Percentiles rank a stretch among this genome's conserved stretches.
Evolutionary conservation across 2,888 invertebrate genomes (phyloP).

Genomic region (Drosophila fulvimacula): DNA sequence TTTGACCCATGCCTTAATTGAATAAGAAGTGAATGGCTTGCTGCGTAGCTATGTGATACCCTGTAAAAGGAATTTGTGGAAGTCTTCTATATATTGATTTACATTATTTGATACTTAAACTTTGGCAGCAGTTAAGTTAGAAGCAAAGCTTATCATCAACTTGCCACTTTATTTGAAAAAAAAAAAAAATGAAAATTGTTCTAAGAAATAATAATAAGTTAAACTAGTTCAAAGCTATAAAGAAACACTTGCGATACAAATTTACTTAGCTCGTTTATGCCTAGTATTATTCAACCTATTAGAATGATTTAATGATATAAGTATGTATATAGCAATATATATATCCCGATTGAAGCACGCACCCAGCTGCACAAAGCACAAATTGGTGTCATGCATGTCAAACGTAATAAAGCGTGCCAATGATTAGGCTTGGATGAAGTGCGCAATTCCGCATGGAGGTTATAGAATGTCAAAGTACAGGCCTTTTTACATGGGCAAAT

Average conservation of each 20-base stretch:
- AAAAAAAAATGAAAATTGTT: too few relatives aligned
- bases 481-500: constrained; percentile 23
- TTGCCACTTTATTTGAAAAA: too few relatives aligned
- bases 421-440: constrained; percentile 22
- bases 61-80: not conserved
- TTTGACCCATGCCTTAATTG: constrained; percentile 31
- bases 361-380: constrained; percentile 20
- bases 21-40: constrained; percentile 17
- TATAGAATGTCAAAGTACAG: constrained; percentile 11
- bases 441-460: constrained; percentile 34
- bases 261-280: not conserved
- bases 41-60: constrained; percentile 3
- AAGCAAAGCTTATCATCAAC: too few relatives aligned
- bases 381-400: constrained; percentile 54
- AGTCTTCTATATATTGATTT: not conserved
- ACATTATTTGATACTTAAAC: too few relatives aligned
- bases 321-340: constrained; percentile 1
- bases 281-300: constrained; percentile 6
- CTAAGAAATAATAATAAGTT: too few relatives aligned
- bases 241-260: not conserved
- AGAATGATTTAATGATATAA: constrained; percentile 26
- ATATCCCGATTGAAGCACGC: constrained; percentile 23
- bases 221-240: not conserved
- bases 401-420: constrained; percentile 46
- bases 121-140: too few relatives aligned